Evolutionary conservation across 2,888 invertebrate genomes (phyloP).

Genomic region (Trissonchulus latispiculum): DNA sequence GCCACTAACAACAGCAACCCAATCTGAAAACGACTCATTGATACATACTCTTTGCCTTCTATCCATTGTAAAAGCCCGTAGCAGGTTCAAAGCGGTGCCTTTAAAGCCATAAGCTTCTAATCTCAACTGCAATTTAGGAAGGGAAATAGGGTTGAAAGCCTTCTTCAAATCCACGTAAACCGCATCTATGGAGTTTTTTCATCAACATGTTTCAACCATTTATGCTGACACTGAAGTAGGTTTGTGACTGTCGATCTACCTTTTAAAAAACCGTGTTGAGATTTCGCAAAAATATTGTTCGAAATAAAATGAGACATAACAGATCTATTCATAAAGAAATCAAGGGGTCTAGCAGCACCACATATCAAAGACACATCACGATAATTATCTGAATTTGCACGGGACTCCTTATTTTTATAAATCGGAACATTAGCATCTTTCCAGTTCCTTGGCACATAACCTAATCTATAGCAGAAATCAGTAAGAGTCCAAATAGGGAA

Average conservation of each 20-base stretch:
- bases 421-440: slow-evolving; percentile 12
- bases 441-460: neutral
- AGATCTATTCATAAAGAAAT: neutral
- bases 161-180: slow-evolving; percentile 15
- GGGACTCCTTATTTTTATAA: neutral
- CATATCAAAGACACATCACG: neutral
- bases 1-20: neutral
- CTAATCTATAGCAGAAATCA: neutral
- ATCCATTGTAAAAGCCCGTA: neutral
- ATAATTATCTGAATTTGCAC: neutral
- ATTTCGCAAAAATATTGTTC: neutral
- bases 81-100: neutral
- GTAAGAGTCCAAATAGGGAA: neutral
- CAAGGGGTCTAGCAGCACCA: neutral
- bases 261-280: neutral
- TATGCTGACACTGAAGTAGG: neutral
- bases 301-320: neutral
- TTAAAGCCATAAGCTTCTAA: neutral
- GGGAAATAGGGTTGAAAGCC: slow-evolving; percentile 8
- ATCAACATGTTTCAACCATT: neutral
- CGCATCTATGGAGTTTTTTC: neutral
- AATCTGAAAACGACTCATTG: neutral
- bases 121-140: slow-evolving; percentile 2
- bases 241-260: neutral
- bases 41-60: slow-evolving; percentile 4